Percentiles rank a stretch among this genome's conserved stretches.
These are phyloP conservation scores for Aramus guarauna DNA, from an alignment of 2,113 vertebrate species.

Conservation along the genomic window DNA sequence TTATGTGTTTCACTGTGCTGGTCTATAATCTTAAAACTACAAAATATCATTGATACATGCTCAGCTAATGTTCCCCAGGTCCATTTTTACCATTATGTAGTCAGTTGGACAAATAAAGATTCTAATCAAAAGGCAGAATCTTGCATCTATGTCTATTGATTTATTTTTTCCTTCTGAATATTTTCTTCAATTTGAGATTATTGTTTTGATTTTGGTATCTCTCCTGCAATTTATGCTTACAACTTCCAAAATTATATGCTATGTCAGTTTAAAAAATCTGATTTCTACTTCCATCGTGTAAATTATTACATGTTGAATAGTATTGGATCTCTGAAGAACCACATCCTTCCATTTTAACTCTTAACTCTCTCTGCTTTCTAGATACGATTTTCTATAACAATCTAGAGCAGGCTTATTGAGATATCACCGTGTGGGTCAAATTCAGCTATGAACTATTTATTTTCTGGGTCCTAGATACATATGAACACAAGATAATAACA, in stretches of 20 bases:
- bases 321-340: background rate
- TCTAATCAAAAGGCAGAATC: background rate
- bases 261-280: background rate
- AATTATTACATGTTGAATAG: background rate
- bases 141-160: background rate
- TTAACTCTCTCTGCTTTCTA: background rate
- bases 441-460: background rate
- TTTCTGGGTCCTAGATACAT: background rate
- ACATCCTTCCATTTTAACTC: background rate
- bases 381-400: background rate
- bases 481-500: background rate
- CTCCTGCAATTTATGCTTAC: background rate
- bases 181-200: slow-evolving; percentile 2
- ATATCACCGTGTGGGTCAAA: background rate
- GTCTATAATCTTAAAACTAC: background rate
- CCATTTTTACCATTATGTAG: background rate
- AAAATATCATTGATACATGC: background rate
- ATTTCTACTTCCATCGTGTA: background rate
- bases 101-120: background rate
- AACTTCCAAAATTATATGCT: background rate
- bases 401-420: background rate
- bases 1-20: background rate
- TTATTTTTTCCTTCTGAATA: background rate
- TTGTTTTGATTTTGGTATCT: background rate
- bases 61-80: background rate